These are phyloP conservation scores for Saturnia japonica DNA, from an alignment of 2,888 invertebrate genomes.

Conservation along the genomic window DNA sequence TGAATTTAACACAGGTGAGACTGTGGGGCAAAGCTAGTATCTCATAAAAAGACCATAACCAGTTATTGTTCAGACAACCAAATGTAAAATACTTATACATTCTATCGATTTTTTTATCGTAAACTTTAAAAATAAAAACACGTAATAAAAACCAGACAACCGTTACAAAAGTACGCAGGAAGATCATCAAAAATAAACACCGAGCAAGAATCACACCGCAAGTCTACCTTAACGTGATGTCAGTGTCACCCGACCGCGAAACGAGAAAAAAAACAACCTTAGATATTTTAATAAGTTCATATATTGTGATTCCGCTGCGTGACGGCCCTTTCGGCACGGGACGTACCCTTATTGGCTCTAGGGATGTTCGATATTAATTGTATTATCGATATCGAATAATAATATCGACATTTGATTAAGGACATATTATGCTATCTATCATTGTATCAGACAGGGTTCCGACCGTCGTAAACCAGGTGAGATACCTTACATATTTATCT, in stretches of 20 bases:
- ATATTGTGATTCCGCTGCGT: constrained; percentile 69
- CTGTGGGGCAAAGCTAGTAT: not conserved
- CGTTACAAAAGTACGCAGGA: constrained; percentile 43
- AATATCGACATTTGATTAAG: no score
- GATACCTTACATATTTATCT: no score
- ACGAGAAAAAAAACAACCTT: constrained; percentile 60
- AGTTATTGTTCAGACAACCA: not conserved
- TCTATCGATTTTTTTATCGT: not conserved
- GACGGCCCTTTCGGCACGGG: constrained; percentile 72
- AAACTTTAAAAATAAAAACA: constrained; percentile 1
- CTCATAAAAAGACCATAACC: not conserved
- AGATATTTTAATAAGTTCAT: constrained; percentile 80
- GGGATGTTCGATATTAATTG: not conserved
- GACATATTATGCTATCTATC: no score
- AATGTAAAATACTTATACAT: not conserved
- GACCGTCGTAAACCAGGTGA: no score
- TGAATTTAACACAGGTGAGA: no score
- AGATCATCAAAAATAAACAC: constrained; percentile 43
- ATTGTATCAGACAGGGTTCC: no score
- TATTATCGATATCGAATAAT: constrained; percentile 9
- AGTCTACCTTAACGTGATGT: constrained; percentile 47
- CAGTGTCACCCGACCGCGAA: constrained; percentile 68
- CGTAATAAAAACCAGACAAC: constrained; percentile 11
- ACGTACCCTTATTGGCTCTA: constrained; percentile 65
- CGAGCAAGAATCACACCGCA: constrained; percentile 35